These are phyloP conservation scores for Chelon auratus DNA, from an alignment of 2,797 vertebrate species.

Conservation along the genomic window DNA sequence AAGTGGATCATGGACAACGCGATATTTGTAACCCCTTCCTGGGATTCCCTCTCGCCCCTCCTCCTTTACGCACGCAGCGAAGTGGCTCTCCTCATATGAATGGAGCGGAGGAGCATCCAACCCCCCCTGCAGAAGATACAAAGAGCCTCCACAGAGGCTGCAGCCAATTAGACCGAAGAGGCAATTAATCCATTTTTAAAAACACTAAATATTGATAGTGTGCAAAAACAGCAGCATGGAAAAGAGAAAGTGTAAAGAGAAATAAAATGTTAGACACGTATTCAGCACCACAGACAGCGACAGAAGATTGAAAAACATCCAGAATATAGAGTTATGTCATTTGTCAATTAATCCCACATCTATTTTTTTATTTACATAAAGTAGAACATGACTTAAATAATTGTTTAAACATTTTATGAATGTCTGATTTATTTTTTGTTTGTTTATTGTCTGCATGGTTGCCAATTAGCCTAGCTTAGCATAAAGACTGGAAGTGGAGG, in stretches of 20 bases:
- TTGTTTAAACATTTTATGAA: not conserved
- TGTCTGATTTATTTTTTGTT: too few species aligned
- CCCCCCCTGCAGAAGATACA: not conserved
- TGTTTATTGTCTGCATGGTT: too few species aligned
- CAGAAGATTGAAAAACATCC: not conserved
- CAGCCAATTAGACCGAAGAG: too few species aligned
- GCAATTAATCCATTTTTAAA: not conserved
- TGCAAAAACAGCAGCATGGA: not conserved
- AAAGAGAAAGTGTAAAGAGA: not conserved
- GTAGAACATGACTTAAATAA: not conserved
- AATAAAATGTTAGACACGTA: not conserved
- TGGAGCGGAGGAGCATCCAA: conserved; percentile 29
- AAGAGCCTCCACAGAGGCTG: not conserved
- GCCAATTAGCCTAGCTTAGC: too few species aligned
- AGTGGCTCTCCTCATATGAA: conserved; percentile 24
- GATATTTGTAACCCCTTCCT: conserved; percentile 72
- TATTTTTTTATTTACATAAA: not conserved
- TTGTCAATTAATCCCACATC: too few species aligned
- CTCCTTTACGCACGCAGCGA: conserved; percentile 40
- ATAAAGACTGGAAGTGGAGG: too few species aligned
- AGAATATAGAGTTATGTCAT: too few species aligned
- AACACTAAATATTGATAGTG: too few species aligned
- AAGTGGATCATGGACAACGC: conserved; percentile 55
- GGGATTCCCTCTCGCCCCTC: conserved; percentile 77
- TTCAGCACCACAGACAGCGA: conserved; percentile 75